These are phyloP conservation scores for Bombus confusus DNA, from an alignment of 1,140 invertebrate species.

Conservation along the genomic window DNA sequence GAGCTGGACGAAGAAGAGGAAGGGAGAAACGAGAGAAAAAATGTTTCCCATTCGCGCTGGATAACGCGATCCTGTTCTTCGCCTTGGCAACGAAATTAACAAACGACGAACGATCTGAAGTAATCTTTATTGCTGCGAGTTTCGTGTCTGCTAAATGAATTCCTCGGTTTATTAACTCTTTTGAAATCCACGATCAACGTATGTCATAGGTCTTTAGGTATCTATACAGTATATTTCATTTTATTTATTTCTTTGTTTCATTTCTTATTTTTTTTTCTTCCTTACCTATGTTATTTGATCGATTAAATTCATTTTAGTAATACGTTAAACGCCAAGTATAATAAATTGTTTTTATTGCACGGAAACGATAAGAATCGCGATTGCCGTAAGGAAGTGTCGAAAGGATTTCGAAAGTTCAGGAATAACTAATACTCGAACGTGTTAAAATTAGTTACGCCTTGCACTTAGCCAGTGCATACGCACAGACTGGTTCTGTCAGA, in stretches of 20 bases:
- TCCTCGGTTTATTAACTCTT: neutral
- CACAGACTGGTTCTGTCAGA: neutral
- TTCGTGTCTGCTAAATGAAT: neutral
- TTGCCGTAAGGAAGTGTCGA: neutral
- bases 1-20: neutral
- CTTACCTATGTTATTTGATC: too few relatives aligned
- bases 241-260: too few relatives aligned
- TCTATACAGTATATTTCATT: too few relatives aligned
- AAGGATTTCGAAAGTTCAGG: neutral
- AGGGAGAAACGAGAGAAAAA: neutral
- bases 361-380: too few relatives aligned
- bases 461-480: neutral
- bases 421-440: neutral
- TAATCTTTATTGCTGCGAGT: neutral
- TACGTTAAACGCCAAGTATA: neutral
- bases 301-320: neutral
- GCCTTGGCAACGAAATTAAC: neutral
- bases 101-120: neutral
- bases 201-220: too few relatives aligned
- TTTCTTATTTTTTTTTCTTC: too few relatives aligned
- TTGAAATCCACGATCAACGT: too few relatives aligned
- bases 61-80: neutral
- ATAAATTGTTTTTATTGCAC: neutral
- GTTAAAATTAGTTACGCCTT: neutral
- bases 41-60: neutral